Evolutionary conservation across 2,797 vertebrate genomes (phyloP), one percentile per base, ranked within the genome.

Genomic region (Crypturellus tataupa): DNA sequence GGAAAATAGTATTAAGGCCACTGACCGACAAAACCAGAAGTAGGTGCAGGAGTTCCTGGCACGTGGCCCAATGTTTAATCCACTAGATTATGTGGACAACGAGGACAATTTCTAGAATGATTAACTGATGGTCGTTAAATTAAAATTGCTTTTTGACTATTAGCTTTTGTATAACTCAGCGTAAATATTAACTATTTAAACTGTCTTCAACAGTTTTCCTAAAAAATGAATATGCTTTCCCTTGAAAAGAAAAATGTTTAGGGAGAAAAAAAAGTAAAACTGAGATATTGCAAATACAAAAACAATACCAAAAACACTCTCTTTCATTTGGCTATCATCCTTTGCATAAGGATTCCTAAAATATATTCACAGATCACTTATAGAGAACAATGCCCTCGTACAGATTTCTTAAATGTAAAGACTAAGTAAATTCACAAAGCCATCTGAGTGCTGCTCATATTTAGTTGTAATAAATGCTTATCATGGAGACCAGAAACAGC

Each of bases 391-490:
- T 78, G 29, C 19, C 27, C 44, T 87, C 44, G 59, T 79, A 51
- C 24, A 89, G 58, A 40, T 24, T 80, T 35, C 33, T 70, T 73
- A 72, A 51, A 24, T 9, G 40, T 14, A 70, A 79, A 63, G 58
- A 4, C 14, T 53, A 76, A 67, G 35, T 59, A 94, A 89, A 40
- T 24, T 3, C 56, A 47, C 73, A 91, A 78, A 89, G 88, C 47
- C 59, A 70, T 29, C 35, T 47, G n/a, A 81, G 14, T 5, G 29
- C 24, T 77, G 46, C 35, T 83, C 42, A 25, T 51, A 89, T 70
- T 90, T 78, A 39, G 23, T 29, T 85, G 59, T 25, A 84, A 89
- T 49, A 95, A 96, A 83, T 10, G 46, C 62, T 93, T 91, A 87
- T 72, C 65, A 47, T 6, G 7, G 29, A 91, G 42, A 33, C 35